Conservation (phyloP, 2,797 vertebrate genomes). For the Xenops minutus region DNA sequence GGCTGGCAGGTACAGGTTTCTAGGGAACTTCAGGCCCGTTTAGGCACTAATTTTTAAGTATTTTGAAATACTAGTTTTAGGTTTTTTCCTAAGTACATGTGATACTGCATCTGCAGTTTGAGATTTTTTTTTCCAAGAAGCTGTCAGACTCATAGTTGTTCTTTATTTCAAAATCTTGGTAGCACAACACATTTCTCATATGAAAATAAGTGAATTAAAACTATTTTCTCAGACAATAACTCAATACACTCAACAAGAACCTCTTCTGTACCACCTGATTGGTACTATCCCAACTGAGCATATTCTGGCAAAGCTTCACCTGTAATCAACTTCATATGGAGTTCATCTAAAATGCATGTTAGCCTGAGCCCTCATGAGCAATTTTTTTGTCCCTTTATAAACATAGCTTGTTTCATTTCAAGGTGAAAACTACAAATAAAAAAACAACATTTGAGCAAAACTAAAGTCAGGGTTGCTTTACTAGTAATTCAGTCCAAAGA, state of each 20-base stretch:
- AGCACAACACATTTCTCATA: not conserved
- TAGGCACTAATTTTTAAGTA: not conserved
- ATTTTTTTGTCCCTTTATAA: not conserved
- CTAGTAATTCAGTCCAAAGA: not conserved
- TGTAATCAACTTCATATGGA: not conserved
- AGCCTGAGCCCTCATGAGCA: not conserved
- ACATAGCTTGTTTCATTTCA: not conserved
- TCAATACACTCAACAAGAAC: not conserved
- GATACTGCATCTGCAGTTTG: not conserved
- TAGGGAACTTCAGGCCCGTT: not conserved
- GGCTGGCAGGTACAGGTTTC: not conserved
- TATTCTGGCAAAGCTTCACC: not conserved
- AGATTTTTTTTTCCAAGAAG: not conserved
- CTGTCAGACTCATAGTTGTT: not conserved
- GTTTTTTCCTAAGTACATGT: rapidly evolving
- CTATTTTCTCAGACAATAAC: not conserved
- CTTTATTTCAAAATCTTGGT: not conserved
- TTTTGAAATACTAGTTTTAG: not conserved
- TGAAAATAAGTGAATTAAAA: not conserved
- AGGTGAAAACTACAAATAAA: not conserved
- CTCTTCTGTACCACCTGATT: not conserved
- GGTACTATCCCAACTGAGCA: not conserved
- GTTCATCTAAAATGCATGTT: not conserved
- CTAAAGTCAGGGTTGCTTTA: not conserved
- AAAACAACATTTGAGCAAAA: not conserved